Conservation (phyloP, 2,113 vertebrate species). For the Progne subis region DNA sequence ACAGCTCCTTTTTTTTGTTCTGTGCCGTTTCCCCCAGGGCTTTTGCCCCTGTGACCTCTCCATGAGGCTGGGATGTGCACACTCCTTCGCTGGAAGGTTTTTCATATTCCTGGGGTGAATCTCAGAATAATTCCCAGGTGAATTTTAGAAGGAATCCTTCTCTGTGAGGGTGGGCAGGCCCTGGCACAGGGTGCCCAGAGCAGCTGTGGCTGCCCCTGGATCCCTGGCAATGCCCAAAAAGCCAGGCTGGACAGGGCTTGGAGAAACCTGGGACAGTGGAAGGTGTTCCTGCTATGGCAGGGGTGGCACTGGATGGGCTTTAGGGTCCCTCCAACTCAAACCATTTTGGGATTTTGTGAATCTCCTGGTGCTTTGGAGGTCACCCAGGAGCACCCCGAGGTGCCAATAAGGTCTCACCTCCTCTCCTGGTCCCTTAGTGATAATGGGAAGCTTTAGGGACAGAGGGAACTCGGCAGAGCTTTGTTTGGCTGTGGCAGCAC, state of each 20-base stretch:
- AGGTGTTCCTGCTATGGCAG: background rate
- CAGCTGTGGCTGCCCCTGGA: background rate
- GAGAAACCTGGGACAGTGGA: fast-evolving
- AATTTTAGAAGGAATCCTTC: background rate
- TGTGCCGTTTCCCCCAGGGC: fast-evolving
- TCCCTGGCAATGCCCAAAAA: background rate
- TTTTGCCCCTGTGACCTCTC: background rate
- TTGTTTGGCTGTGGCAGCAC: background rate
- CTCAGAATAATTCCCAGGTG: background rate
- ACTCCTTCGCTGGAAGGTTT: background rate
- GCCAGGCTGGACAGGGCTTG: background rate
- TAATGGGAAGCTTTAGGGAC: background rate
- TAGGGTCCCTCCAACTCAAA: background rate
- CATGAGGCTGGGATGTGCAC: background rate
- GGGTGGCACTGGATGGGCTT: fast-evolving
- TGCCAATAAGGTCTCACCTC: background rate
- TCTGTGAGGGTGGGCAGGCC: fast-evolving
- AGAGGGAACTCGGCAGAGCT: background rate
- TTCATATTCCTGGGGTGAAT: fast-evolving
- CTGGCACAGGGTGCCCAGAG: background rate
- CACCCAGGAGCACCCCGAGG: background rate
- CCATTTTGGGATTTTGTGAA: background rate
- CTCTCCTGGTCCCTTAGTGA: background rate
- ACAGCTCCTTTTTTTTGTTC: background rate
- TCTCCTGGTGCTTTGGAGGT: background rate